Base-by-base conservation (phyloP, 2,113 vertebrate species). In the Strigops habroptila region DNA sequence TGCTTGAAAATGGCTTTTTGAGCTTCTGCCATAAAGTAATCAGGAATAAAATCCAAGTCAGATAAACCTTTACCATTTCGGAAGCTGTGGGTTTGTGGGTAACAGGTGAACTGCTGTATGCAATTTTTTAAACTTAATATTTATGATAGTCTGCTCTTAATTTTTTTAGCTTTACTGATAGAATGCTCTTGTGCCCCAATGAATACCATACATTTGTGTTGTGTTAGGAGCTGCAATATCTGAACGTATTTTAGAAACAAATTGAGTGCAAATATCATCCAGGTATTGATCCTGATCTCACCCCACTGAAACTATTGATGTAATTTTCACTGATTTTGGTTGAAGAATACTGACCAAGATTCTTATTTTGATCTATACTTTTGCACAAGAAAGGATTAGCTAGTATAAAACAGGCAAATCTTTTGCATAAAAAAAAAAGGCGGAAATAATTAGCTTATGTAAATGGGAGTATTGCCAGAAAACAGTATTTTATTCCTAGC, bases 11-110 rank as follows among this genome's bases (percentile, higher is more conserved):
- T 65, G 15, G 3, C 13, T 91, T 62, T 70, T 81, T 74, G 31
- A 74, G 46, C 30, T 82, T 85, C 63, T 90, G 17, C 51, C 65
- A 59, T 71, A 24, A 92, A 84, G 44, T 81, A 96, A 94, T 95
- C 94, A 31, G 67, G 48, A 96, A 95, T 95, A 37, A 76, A 85
- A 95, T 92, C n/a, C 33, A 88, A 33, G 15, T 69, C 77, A 96
- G 65, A 60, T 52, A 89, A 89, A 94, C 16, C 18, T 76, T 27
- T 74, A 74, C 13, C 8, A 22, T 91, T 96, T 65, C 35, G 87
- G 53, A 84, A 13, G 5, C 44, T 91, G 9, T 68, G 37, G 67
- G 24, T 95, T 60, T 96, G 14, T 83, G 82, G 55, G 49, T 91
- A n/a, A 53, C 81, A 79, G 37, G 3, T 76, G 33, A 95, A 88